These are phyloP conservation scores for Micromys minutus DNA, from an alignment of 2,113 vertebrate genomes.

Conservation along the genomic window DNA sequence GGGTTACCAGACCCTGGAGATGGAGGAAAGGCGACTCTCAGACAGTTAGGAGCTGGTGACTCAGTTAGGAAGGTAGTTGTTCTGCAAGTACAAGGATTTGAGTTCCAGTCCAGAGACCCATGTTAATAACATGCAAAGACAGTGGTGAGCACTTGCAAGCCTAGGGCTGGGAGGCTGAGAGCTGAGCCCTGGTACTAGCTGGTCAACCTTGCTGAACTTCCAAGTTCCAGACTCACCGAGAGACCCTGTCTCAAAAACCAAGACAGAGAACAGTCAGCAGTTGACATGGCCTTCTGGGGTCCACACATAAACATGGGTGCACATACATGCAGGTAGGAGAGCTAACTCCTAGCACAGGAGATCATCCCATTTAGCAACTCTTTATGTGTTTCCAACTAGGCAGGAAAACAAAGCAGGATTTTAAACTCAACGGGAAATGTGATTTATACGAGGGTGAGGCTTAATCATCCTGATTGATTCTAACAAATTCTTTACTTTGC, in stretches of 20 bases:
- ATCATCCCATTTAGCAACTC: rapidly evolving
- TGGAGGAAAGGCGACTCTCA: neutral
- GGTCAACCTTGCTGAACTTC: no score
- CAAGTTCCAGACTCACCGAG: neutral
- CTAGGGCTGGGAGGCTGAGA: neutral
- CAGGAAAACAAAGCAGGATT: neutral
- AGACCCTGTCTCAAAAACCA: neutral
- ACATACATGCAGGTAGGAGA: neutral
- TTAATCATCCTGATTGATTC: neutral
- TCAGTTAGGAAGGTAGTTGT: neutral
- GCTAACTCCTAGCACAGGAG: neutral
- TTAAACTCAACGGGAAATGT: neutral
- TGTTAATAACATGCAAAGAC: no score
- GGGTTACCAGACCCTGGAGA: neutral
- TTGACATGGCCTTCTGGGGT: neutral
- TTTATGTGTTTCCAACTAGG: neutral
- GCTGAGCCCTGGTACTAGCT: neutral
- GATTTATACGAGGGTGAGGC: no score
- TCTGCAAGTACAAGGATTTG: neutral
- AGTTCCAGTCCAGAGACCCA: neutral
- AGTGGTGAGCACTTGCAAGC: no score
- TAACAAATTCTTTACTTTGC: neutral
- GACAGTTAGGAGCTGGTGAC: neutral
- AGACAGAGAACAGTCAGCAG: neutral
- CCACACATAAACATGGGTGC: neutral